phyloP scores from a whole-genome alignment of 1,140 invertebrate species.

The Caenorhabditis remanei region DNA sequence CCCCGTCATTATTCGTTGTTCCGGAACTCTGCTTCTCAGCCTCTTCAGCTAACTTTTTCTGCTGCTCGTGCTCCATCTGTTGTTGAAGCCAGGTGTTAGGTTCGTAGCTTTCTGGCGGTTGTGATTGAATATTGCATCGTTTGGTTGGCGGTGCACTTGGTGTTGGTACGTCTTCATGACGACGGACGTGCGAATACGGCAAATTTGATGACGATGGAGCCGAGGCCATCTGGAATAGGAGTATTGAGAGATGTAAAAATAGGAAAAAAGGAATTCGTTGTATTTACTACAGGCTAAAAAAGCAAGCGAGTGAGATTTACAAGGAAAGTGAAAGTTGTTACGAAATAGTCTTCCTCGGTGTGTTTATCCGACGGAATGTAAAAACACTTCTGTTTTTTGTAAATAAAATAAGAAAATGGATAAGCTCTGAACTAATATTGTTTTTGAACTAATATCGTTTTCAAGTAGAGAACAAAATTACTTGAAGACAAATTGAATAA shows the following conservation, averaged over 20 bases:
- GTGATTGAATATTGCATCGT: conserved; percentile 45
- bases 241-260: not conserved
- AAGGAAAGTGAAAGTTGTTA: not conserved
- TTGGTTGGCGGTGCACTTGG: conserved; percentile 30
- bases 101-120: conserved; percentile 26
- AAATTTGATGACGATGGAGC: conserved; percentile 31
- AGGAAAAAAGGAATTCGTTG: not conserved
- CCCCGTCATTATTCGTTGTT: not conserved
- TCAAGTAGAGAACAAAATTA: no score
- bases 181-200: not conserved
- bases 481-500: no score
- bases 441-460: no score
- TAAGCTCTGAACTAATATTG: no score
- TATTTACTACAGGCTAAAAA: not conserved
- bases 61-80: conserved; percentile 22
- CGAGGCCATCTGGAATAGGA: conserved; percentile 16
- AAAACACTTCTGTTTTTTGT: no score
- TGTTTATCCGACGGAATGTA: no score
- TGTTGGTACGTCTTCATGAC: conserved; percentile 30
- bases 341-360: not conserved
- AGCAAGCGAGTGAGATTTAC: not conserved
- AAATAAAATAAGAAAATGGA: no score
- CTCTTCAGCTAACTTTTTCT: conserved; percentile 34
- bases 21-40: conserved; percentile 13
- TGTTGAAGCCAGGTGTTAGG: conserved; percentile 31